Conservation (phyloP, 1,140 invertebrate genomes). For the Stegodyphus dumicola region DNA sequence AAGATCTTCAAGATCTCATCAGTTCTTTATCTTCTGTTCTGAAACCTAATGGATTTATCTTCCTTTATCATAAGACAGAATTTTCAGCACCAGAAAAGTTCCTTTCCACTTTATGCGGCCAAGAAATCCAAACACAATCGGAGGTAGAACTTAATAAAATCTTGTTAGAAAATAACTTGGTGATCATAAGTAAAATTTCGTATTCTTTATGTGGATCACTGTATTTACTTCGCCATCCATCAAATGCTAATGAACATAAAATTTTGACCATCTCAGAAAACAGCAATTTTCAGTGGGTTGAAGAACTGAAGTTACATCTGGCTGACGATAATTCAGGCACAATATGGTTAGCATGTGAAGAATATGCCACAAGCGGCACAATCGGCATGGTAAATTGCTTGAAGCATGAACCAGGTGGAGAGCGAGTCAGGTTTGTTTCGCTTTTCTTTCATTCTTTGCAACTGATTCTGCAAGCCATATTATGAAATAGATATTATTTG, state of each 20-base stretch:
- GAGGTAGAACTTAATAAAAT: neutral
- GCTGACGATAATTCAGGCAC: conserved; percentile 46
- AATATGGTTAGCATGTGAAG: conserved; percentile 64
- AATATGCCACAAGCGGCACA: conserved; percentile 75
- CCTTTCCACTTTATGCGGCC: neutral
- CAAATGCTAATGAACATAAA: conserved; percentile 75
- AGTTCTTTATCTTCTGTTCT: conserved; percentile 3
- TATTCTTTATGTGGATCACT: conserved; percentile 6
- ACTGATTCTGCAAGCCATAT: neutral
- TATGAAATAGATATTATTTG: neutral
- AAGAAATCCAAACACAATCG: neutral
- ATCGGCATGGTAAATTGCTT: conserved; percentile 91
- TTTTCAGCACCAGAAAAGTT: neutral
- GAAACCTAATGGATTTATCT: conserved; percentile 15
- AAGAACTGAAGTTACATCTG: conserved; percentile 61
- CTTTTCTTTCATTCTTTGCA: conserved; percentile 25
- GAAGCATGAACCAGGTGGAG: conserved; percentile 83
- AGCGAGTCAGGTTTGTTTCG: conserved; percentile 74
- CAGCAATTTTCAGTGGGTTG: conserved; percentile 59
- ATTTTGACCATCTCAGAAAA: conserved; percentile 62
- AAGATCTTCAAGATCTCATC: conserved; percentile 2
- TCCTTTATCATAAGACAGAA: conserved; percentile 23
- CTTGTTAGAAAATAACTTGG: neutral
- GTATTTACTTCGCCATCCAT: conserved; percentile 76
- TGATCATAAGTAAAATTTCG: conserved; percentile 21